A percentile compares a stretch with the other conserved stretches of the same genome.
Evolutionary conservation across 2,888 invertebrate genomes (phyloP).

Genomic region (Nomada flava): DNA sequence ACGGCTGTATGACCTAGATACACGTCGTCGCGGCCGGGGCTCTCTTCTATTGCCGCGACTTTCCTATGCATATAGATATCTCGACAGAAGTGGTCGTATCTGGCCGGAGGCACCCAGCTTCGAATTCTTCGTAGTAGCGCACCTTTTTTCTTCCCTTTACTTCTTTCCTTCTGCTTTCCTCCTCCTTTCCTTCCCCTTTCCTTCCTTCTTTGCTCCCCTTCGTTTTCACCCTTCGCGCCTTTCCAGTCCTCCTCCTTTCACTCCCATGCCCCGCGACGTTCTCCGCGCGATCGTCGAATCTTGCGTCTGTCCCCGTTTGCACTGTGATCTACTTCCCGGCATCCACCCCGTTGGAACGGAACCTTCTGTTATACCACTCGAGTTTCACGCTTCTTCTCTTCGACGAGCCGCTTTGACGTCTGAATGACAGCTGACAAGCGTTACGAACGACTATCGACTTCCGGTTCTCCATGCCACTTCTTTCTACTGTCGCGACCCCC

Average conservation of each 20-base stretch:
- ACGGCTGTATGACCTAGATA: slow-evolving; percentile 69
- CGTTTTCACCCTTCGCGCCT: neutral
- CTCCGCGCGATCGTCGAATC: slow-evolving; percentile 51
- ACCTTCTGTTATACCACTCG: slow-evolving; percentile 6
- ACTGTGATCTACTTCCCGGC: slow-evolving; percentile 21
- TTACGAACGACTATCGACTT: neutral
- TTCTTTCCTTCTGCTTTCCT: neutral
- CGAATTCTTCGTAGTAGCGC: slow-evolving; percentile 52
- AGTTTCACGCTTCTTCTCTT: neutral
- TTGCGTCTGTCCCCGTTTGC: slow-evolving; percentile 13
- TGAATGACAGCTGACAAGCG: neutral
- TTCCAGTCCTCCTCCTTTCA: neutral
- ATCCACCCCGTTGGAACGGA: slow-evolving; percentile 6
- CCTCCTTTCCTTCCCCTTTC: neutral
- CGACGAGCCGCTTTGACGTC: neutral
- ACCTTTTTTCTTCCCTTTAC: neutral
- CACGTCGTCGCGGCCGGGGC: slow-evolving; percentile 52
- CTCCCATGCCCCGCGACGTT: slow-evolving; percentile 11
- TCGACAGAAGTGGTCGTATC: slow-evolving; percentile 62
- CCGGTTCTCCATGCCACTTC: neutral
- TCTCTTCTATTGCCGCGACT: slow-evolving; percentile 67
- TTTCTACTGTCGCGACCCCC: neutral
- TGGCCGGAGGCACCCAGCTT: slow-evolving; percentile 58
- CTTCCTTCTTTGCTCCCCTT: slow-evolving; percentile 7
- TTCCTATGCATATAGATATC: slow-evolving; percentile 67